A percentile compares a stretch with the other conserved stretches of the same genome.
Evolutionary conservation across 2,113 vertebrate genomes (phyloP).

Genomic region (Perca schrenkii): DNA sequence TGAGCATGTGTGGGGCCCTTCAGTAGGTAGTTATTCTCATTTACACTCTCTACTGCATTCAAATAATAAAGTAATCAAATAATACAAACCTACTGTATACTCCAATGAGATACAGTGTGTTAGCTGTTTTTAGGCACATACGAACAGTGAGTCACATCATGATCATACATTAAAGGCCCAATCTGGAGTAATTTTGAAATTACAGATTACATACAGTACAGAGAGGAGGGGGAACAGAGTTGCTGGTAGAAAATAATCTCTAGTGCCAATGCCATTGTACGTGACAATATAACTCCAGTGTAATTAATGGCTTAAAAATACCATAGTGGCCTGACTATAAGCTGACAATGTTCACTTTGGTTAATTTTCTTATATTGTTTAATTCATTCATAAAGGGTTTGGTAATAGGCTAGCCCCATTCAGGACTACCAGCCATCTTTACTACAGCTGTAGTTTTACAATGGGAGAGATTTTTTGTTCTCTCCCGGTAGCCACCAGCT

Average conservation of each 20-base stretch:
- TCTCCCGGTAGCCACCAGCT: too few relatives aligned
- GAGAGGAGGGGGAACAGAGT: too few relatives aligned
- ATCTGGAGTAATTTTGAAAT: conserved; percentile 38
- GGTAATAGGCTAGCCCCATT: not conserved
- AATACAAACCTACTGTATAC: conserved; percentile 24
- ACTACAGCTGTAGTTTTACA: not conserved
- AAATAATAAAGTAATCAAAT: conserved; percentile 27
- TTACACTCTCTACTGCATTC: conserved; percentile 36
- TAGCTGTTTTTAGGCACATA: conserved; percentile 71
- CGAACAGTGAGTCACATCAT: conserved; percentile 67
- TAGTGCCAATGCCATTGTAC: not conserved
- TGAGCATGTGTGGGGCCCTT: not conserved
- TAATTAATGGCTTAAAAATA: conserved; percentile 3
- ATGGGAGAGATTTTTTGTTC: too few relatives aligned
- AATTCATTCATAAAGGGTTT: not conserved
- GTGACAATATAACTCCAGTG: conserved; percentile 2
- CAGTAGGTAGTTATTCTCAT: conserved; percentile 7
- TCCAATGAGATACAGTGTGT: conserved; percentile 42
- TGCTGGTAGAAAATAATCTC: conserved; percentile 31
- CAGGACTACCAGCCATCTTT: not conserved
- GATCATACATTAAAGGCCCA: conserved; percentile 62
- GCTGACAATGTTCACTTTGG: not conserved
- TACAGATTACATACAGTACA: not conserved
- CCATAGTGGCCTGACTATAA: conserved; percentile 10
- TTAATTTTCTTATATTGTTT: not conserved